Evolutionary conservation across 2,888 invertebrate genomes (phyloP).

Genomic region (Cybosia mesomella): DNA sequence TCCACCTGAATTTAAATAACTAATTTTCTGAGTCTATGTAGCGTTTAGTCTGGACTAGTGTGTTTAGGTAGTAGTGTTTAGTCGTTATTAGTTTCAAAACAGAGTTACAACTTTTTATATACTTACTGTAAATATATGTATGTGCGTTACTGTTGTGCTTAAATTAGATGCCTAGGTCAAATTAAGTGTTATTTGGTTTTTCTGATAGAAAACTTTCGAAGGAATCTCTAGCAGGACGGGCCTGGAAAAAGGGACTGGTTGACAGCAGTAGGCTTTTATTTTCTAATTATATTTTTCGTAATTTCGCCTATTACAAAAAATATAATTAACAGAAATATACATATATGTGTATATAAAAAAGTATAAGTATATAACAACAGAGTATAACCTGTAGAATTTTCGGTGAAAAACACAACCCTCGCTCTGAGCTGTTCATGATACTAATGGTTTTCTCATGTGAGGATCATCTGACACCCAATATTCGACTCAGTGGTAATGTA

Average conservation of each 20-base stretch:
- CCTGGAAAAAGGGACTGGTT: background rate
- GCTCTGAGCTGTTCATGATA: background rate
- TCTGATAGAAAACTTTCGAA: background rate
- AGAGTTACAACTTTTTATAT: background rate
- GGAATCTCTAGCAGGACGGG: background rate
- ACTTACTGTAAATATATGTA: background rate
- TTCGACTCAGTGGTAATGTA: background rate
- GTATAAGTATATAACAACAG: too few relatives aligned
- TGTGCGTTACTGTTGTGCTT: background rate
- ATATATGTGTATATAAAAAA: background rate
- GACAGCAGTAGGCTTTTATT: background rate
- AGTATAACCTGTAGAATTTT: background rate
- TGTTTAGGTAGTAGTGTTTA: background rate
- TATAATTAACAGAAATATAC: too few relatives aligned
- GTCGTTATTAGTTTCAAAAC: background rate
- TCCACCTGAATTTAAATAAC: conserved; percentile 7
- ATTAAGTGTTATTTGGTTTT: background rate
- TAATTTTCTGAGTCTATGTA: conserved; percentile 8
- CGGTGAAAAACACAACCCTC: background rate
- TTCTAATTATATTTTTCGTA: too few relatives aligned
- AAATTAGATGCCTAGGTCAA: background rate
- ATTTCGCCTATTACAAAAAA: too few relatives aligned
- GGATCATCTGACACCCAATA: background rate
- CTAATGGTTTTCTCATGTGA: background rate
- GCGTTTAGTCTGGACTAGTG: background rate